A percentile compares a stretch with the other conserved stretches of the same genome.
phyloP scores from a whole-genome alignment of 2,888 invertebrate genomes.

The Rhabditoides inermis region DNA sequence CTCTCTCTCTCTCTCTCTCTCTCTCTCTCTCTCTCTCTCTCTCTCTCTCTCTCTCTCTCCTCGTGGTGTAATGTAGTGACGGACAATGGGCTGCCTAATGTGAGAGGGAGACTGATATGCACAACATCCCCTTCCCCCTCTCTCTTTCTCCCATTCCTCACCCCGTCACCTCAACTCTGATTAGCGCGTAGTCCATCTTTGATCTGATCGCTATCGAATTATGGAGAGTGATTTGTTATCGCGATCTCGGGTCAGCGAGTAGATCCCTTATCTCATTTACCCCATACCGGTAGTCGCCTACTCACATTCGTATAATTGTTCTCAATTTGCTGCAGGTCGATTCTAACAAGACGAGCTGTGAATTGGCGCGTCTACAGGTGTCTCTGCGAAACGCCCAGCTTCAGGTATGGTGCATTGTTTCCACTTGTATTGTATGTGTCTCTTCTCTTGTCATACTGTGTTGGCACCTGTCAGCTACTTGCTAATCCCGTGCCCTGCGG shows the following conservation, averaged over 20 bases:
- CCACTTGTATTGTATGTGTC: neutral
- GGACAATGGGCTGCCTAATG: too few relatives aligned
- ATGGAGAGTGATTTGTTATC: too few relatives aligned
- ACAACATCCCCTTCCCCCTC: too few relatives aligned
- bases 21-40: neutral
- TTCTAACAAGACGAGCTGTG: conserved; percentile 16
- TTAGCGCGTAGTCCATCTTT: too few relatives aligned
- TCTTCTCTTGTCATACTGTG: neutral
- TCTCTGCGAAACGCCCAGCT: conserved; percentile 39
- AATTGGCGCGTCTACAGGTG: conserved; percentile 45
- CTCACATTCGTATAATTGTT: neutral
- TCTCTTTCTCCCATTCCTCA: neutral
- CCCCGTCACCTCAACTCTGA: neutral
- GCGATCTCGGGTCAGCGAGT: too few relatives aligned
- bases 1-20: neutral
- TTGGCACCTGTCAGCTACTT: too few relatives aligned
- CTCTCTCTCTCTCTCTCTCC: conserved; percentile 2
- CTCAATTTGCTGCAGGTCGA: conserved; percentile 4
- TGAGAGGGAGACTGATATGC: too few relatives aligned
- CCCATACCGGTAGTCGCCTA: neutral
- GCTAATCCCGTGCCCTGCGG: too few relatives aligned
- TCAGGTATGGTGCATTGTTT: conserved; percentile 15
- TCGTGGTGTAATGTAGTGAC: neutral
- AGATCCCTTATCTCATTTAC: too few relatives aligned
- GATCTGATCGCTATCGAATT: too few relatives aligned